Evolutionary conservation across 2,113 vertebrate genomes (phyloP).

Genomic region (Balaenoptera acutorostrata): DNA sequence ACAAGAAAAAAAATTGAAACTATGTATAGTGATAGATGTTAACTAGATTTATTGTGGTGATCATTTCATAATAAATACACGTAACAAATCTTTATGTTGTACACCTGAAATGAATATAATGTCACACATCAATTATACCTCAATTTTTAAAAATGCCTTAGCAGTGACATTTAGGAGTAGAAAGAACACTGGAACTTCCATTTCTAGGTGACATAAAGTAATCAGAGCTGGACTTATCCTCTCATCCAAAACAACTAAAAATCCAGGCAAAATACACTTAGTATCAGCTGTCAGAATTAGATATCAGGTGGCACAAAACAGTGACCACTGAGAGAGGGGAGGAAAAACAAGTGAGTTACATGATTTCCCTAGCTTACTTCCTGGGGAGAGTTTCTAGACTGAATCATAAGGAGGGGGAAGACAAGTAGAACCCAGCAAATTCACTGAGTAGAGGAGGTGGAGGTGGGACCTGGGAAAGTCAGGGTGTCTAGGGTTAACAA

Average conservation of each 20-base stretch:
- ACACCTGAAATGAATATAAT: neutral
- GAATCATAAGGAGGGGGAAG: neutral
- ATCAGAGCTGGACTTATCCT: neutral
- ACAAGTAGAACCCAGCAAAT: neutral
- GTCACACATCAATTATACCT: neutral
- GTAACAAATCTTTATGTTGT: neutral
- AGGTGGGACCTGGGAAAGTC: neutral
- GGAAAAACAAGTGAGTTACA: neutral
- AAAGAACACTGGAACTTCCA: neutral
- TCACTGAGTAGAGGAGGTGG: neutral
- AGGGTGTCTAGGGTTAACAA: neutral
- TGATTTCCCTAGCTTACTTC: neutral
- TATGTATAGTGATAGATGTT: neutral
- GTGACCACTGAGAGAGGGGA: neutral
- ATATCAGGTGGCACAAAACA: neutral
- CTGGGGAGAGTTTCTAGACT: neutral
- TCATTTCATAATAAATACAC: neutral
- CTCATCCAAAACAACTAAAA: neutral
- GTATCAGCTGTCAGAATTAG: neutral
- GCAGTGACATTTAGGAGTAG: neutral
- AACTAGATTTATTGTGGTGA: neutral
- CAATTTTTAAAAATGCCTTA: neutral
- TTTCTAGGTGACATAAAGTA: neutral
- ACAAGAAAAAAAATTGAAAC: neutral
- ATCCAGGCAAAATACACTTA: neutral